Conservation (phyloP, 2,797 vertebrate species). For the Sus cebifrons region DNA sequence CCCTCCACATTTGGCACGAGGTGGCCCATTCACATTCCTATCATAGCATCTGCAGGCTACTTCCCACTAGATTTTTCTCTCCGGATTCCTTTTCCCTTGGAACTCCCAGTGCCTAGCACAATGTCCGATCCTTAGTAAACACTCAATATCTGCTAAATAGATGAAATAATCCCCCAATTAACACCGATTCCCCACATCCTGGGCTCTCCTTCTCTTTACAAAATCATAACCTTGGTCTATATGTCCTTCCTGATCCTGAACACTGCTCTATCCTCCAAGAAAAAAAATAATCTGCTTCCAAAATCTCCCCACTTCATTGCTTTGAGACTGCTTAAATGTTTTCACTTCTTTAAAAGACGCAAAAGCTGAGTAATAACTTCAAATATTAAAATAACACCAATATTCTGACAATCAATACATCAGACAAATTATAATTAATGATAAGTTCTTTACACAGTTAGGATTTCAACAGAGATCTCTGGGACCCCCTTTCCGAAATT, state of each 20-base stretch:
- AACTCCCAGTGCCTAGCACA: background rate
- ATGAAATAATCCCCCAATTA: background rate
- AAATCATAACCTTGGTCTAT: background rate
- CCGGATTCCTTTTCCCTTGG: background rate
- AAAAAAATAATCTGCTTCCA: background rate
- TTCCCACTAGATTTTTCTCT: background rate
- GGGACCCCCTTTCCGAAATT: constrained; percentile 8
- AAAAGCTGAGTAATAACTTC: constrained; percentile 27
- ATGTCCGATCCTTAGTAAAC: background rate
- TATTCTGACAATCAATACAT: constrained; percentile 33
- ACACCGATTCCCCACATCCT: background rate
- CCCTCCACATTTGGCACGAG: background rate
- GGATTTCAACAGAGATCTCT: constrained; percentile 56
- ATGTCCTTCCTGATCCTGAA: background rate
- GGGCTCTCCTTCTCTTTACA: background rate
- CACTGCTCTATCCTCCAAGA: background rate
- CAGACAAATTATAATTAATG: constrained; percentile 26
- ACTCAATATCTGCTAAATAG: background rate
- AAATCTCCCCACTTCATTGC: background rate
- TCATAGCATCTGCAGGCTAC: background rate
- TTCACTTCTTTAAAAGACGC: constrained; percentile 11
- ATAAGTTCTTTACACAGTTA: background rate
- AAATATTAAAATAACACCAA: constrained; percentile 6
- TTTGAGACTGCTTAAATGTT: background rate
- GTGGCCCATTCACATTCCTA: background rate